Conservation (phyloP, 2,888 invertebrate species). For the Aphidius colemani region DNA sequence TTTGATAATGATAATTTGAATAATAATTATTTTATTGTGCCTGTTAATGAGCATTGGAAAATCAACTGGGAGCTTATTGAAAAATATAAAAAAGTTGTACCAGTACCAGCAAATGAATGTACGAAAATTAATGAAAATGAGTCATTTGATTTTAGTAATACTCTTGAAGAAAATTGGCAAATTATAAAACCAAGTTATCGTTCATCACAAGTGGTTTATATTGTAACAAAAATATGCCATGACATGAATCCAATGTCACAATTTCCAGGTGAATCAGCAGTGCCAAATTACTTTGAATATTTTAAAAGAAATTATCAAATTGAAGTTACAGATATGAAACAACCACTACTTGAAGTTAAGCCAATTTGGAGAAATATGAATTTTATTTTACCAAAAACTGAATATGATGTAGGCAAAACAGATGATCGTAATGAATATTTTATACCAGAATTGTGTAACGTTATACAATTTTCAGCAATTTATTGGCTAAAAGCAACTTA, state of each 20-base stretch:
- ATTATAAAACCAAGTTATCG: conserved; percentile 90
- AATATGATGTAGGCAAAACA: conserved; percentile 49
- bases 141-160: too few relatives aligned
- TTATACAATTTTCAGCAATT: conserved; percentile 71
- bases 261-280: conserved; percentile 66
- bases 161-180: conserved; percentile 54
- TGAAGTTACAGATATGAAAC: conserved; percentile 67
- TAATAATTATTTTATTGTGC: conserved; percentile 59
- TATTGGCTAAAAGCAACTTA: conserved; percentile 86
- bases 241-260: conserved; percentile 69
- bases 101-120: too few relatives aligned
- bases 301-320: conserved; percentile 75
- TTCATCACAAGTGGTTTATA: conserved; percentile 59
- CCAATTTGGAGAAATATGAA: conserved; percentile 67
- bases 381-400: conserved; percentile 56
- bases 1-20: conserved; percentile 65
- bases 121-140: too few relatives aligned
- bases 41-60: conserved; percentile 53
- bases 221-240: conserved; percentile 73
- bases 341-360: conserved; percentile 83
- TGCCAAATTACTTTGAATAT: conserved; percentile 73
- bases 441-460: conserved; percentile 85
- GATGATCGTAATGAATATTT: conserved; percentile 68
- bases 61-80: conserved; percentile 70
- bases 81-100: conserved; percentile 53